Base-by-base conservation (phyloP, 1,140 invertebrate species). In the Drosophila takahashii region DNA sequence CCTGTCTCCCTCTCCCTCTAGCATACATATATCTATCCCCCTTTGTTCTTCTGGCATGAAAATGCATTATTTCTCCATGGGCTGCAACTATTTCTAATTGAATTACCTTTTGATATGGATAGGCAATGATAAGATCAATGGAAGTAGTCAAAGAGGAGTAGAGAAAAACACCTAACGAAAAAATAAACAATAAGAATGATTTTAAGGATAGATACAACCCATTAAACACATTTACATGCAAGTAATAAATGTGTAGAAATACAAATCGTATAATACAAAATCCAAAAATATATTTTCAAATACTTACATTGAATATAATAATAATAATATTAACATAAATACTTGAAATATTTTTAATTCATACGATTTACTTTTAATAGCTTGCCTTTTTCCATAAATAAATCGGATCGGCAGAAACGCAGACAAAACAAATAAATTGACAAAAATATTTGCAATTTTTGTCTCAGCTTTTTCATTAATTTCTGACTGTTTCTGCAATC, bases 21-120 rank as follows among this genome's bases (percentile, higher is more conserved):
- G 1, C 29, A 8, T 2, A 29, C 29, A 41, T 44, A 27, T 34
- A 34, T 36, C 41, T 45, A 51, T 75, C 37, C 78, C 64, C 61
- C 58, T 87, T 51, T 74, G 74, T 71, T 67, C 65, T 18, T 9
- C 32, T 70, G 69, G 51, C 79, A 61, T 81, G 74, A 86, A 86
- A 81, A 81, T 86, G 61, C 74, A 87, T 51, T 75, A 78, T 56
- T 75, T 58, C 71, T 51, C 41, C 39, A 54, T 67, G 44, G 27
- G 18, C 22, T 56, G 42, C 27, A 73, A 52, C 50, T 39, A 50
- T 42, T 67, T 79, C 69, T 79, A 77, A 80, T 84, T 85, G 67
- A 85, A 84, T 84, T 80, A 80, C 48, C 45, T 69, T 56, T 47
- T 37, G 50, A 70, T 26, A 70, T 69, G 64, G 64, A 69, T 69